Percentiles rank a stretch among this genome's conserved stretches.
These are phyloP conservation scores for Halocaridina rubra DNA, from an alignment of 2,888 invertebrate species.

Conservation along the genomic window DNA sequence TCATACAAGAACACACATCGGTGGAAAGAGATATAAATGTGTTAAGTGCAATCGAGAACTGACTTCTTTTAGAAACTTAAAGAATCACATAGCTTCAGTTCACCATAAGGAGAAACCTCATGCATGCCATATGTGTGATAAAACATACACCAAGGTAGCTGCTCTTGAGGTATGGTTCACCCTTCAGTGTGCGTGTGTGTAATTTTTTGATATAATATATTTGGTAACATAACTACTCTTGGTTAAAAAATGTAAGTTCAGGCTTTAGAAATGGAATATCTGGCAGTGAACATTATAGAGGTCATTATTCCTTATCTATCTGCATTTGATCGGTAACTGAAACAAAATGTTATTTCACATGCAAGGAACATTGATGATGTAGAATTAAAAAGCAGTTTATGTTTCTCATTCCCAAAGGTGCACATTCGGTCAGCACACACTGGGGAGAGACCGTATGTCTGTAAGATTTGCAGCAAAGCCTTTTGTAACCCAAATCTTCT, in stretches of 20 bases:
- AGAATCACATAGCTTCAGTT: constrained; percentile 31
- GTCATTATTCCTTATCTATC: neutral
- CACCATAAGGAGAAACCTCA: constrained; percentile 25
- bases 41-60: constrained; percentile 18
- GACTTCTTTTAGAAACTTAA: constrained; percentile 24
- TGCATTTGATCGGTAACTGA: neutral
- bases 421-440: constrained; percentile 38
- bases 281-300: no score
- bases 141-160: constrained; percentile 7
- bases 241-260: no score
- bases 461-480: constrained; percentile 18
- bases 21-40: constrained; percentile 22
- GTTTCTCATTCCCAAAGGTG: neutral
- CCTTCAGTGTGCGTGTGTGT: no score
- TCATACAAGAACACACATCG: constrained; percentile 15
- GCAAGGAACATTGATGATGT: no score
- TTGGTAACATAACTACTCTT: no score
- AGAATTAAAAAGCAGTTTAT: neutral
- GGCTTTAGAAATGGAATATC: no score
- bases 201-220: no score
- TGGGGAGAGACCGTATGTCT: constrained; percentile 27
- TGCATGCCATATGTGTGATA: constrained; percentile 21
- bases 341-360: no score
- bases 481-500: constrained; percentile 20
- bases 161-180: constrained; percentile 39